These are phyloP conservation scores for Malurus alboscapulatus DNA, from an alignment of 2,113 vertebrate species.

Conservation along the genomic window DNA sequence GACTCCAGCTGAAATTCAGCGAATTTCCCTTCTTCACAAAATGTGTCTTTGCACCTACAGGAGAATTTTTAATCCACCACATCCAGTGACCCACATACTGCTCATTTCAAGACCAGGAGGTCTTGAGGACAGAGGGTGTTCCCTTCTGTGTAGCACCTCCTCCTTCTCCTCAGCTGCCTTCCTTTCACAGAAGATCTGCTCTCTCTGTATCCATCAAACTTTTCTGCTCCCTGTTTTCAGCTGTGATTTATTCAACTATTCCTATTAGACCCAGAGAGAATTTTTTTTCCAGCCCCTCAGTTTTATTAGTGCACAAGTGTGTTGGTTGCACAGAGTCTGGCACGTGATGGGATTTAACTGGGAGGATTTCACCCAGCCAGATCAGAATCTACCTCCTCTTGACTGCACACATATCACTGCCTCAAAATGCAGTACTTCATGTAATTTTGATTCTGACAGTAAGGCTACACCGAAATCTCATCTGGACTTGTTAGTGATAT, in stretches of 20 bases:
- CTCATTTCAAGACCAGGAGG: not conserved
- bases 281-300: not conserved
- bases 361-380: not conserved
- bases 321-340: not conserved
- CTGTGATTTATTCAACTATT: not conserved
- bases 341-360: not conserved
- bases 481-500: constrained; percentile 10
- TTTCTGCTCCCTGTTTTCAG: not conserved
- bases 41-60: not conserved
- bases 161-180: not conserved
- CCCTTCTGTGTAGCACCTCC: not conserved
- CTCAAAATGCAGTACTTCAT: constrained; percentile 6
- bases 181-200: not conserved
- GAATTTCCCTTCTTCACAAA: not conserved
- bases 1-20: not conserved
- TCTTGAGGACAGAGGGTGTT: not conserved
- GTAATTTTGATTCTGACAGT: constrained; percentile 37
- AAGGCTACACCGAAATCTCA: constrained; percentile 21
- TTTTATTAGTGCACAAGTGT: not conserved
- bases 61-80: not conserved
- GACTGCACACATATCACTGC: not conserved
- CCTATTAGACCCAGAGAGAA: not conserved
- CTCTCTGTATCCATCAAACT: not conserved
- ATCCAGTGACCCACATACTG: not conserved
- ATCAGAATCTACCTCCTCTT: not conserved